Evolutionary conservation across 2,888 invertebrate species (phyloP).

Genomic region (Nineta flava): DNA sequence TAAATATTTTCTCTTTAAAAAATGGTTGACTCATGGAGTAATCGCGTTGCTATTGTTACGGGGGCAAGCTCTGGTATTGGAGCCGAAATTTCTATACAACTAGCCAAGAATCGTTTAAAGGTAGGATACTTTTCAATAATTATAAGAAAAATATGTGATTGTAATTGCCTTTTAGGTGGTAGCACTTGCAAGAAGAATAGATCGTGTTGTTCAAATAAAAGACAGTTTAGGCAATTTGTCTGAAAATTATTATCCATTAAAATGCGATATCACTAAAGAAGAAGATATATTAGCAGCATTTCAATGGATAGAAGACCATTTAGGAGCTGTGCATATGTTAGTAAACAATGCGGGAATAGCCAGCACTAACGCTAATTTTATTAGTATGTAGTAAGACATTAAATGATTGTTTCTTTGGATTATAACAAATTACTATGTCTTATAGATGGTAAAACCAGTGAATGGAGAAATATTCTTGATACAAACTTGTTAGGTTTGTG

Average conservation of each 20-base stretch:
- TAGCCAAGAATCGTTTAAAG: background rate
- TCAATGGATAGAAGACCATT: background rate
- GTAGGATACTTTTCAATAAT: background rate
- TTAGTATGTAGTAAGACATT: background rate
- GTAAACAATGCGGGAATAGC: background rate
- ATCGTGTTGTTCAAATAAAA: background rate
- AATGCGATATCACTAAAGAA: background rate
- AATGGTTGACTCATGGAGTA: background rate
- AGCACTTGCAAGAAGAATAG: background rate
- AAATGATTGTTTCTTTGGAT: background rate
- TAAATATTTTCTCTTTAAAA: too few species aligned
- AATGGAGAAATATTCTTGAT: background rate
- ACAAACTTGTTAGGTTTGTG: background rate
- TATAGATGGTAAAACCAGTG: constrained; percentile 1
- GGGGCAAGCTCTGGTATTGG: background rate
- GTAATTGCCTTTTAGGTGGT: background rate
- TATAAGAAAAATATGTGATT: too few species aligned
- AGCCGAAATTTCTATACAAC: background rate
- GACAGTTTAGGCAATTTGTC: background rate
- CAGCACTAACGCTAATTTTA: background rate
- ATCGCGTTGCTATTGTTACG: background rate
- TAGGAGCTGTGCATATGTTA: background rate
- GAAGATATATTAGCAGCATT: background rate
- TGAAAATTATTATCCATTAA: background rate
- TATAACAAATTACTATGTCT: background rate